These are phyloP conservation scores for Craniophora ligustri DNA, from an alignment of 2,888 invertebrate species.

Conservation along the genomic window DNA sequence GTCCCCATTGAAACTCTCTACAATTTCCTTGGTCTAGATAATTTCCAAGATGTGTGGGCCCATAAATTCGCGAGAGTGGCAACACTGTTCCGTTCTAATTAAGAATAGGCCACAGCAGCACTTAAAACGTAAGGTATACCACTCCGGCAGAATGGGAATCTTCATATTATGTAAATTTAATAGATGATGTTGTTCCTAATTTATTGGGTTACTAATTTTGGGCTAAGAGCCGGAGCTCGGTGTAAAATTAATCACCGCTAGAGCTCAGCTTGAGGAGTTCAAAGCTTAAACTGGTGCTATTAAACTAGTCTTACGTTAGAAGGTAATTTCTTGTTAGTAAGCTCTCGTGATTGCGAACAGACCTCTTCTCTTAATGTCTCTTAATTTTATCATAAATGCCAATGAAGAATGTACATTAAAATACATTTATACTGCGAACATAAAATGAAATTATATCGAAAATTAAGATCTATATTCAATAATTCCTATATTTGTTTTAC, in stretches of 20 bases:
- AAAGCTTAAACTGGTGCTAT: constrained; percentile 1
- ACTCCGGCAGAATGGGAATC: constrained; percentile 60
- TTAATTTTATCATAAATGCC: neutral
- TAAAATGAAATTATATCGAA: neutral
- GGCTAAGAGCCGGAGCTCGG: constrained; percentile 35
- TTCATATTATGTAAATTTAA: constrained; percentile 66
- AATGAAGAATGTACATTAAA: neutral
- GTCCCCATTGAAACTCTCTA: constrained; percentile 16
- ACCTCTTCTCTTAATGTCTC: constrained; percentile 30
- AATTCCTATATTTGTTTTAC: too few species aligned
- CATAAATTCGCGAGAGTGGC: constrained; percentile 42
- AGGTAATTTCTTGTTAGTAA: constrained; percentile 34
- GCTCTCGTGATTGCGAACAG: constrained; percentile 30
- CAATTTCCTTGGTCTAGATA: constrained; percentile 31
- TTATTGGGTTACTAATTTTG: constrained; percentile 60
- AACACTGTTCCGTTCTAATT: constrained; percentile 58
- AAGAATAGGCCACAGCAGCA: constrained; percentile 60
- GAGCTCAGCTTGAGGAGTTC: constrained; percentile 23
- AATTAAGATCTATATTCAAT: neutral
- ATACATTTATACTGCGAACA: neutral
- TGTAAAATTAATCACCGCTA: constrained; percentile 43
- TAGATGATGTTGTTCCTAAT: constrained; percentile 61
- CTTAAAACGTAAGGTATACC: constrained; percentile 54
- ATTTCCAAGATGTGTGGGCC: constrained; percentile 30
- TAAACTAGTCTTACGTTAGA: constrained; percentile 18